Evolutionary conservation across 2,113 vertebrate genomes (phyloP), one percentile per base, ranked within the genome.

Genomic region (Neopipo cinnamomea): DNA sequence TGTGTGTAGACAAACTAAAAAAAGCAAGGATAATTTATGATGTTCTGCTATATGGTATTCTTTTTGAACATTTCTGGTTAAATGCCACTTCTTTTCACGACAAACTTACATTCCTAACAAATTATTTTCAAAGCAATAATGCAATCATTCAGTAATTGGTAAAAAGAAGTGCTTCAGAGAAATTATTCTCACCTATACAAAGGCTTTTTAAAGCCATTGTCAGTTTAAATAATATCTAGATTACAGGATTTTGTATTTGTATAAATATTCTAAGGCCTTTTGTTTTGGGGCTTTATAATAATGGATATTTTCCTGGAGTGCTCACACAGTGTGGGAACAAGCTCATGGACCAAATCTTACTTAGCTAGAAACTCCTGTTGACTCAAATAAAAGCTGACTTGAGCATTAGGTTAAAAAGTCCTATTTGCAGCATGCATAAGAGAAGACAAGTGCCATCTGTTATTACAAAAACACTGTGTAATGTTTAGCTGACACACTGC

Each of bases 311-410:
- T 78, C 66, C 65, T 85, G 77, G 31, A 72, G 41, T 37, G 28
- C 31, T 87, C 52, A 83, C 12, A 39, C 21, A 44, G 42, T 55
- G 22, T 63, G 44, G 56, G 30, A 93, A 46, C 17, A 28, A 33
- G 15, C 17, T 78, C 23, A 24, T 19, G 53, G 35, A 67, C 23
- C 31, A 55, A 59, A 46, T 73, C 39, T 85, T 53, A 46, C 66
- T 82, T 55, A 78, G 42, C 49, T 49, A 49, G n/a, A 88, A 91
- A 53, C 18, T 89, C 18, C 11, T 59, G 33, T 80, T 91, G 55
- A 67, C 35, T 90, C 42, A 89, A 62, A 94, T 61, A 74, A 71
- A 79, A 89, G n/a, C 81, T 97, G 89, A 85, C 44, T 89, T 72
- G 41, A 93, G 67, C 67, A 72, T 12, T 67, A 31, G 14, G 25